Conservation (phyloP, 2,888 invertebrate species). For the Bembecia ichneumoniformis region DNA sequence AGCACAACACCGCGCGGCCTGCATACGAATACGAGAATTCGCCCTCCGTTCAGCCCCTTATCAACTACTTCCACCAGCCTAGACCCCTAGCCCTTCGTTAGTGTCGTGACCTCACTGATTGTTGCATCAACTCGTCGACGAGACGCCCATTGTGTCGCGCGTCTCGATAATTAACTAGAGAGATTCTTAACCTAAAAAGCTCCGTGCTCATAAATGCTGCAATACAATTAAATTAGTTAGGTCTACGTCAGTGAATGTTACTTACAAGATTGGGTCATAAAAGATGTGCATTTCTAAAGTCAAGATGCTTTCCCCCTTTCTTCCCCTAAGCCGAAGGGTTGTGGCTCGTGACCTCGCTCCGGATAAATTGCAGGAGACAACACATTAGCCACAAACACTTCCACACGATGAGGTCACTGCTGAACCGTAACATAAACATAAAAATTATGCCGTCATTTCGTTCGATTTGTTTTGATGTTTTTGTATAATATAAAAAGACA, state of each 20-base stretch:
- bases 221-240: too few species aligned
- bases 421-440: slow-evolving; percentile 19
- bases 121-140: slow-evolving; percentile 29
- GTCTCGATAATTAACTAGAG: slow-evolving; percentile 3
- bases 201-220: too few species aligned
- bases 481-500: too few species aligned
- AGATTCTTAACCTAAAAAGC: too few species aligned
- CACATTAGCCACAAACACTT: slow-evolving; percentile 30
- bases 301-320: slow-evolving; percentile 45
- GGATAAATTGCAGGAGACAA: slow-evolving; percentile 34
- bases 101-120: slow-evolving; percentile 46
- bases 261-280: slow-evolving; percentile 2
- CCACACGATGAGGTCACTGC: slow-evolving; percentile 33
- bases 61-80: slow-evolving; percentile 50
- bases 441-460: too few species aligned
- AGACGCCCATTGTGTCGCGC: slow-evolving; percentile 1
- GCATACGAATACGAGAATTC: slow-evolving; percentile 68
- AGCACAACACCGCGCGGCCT: slow-evolving; percentile 49
- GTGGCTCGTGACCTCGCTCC: slow-evolving; percentile 32
- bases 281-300: slow-evolving; percentile 20
- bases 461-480: too few species aligned
- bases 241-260: too few species aligned
- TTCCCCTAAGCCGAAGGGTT: slow-evolving; percentile 32
- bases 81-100: slow-evolving; percentile 49
- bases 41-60: slow-evolving; percentile 47